A percentile compares a stretch with the other conserved stretches of the same genome.
Conservation (phyloP, 1,140 invertebrate species). For the Anoplolepis gracilipes region DNA sequence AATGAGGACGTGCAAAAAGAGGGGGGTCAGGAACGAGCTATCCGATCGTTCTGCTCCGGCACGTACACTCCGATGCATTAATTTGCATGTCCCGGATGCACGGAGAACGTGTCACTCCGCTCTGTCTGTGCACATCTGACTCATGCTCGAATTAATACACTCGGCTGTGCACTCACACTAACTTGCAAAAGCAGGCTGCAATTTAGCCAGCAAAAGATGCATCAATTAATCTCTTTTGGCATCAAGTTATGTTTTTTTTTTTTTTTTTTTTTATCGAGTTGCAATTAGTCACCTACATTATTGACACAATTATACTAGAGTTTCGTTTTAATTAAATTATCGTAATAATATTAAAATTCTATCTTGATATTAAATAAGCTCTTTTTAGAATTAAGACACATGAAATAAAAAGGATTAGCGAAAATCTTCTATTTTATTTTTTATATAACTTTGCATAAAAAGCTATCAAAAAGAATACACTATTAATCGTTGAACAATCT, state of each 20-base stretch:
- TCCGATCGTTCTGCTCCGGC: conserved; percentile 8
- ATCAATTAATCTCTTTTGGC: too few relatives aligned
- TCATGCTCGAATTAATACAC: conserved; percentile 40
- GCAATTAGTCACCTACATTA: conserved; percentile 4
- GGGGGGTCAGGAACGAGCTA: conserved; percentile 26
- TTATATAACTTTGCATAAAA: neutral
- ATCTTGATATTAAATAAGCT: neutral
- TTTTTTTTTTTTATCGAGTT: conserved; percentile 30
- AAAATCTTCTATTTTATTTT: neutral
- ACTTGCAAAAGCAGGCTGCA: neutral
- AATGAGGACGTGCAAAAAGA: conserved; percentile 46
- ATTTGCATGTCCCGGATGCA: conserved; percentile 41
- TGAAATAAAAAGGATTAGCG: neutral
- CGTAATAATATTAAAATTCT: neutral
- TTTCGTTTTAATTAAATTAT: neutral
- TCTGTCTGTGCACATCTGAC: neutral
- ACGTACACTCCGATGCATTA: conserved; percentile 43
- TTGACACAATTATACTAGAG: neutral
- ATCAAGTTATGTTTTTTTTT: too few relatives aligned
- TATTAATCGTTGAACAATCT: neutral
- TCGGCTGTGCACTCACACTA: neutral
- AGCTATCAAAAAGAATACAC: neutral
- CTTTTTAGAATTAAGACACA: neutral
- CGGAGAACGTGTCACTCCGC: conserved; percentile 4
- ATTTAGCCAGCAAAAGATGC: neutral